Evolutionary conservation across 2,888 invertebrate species (phyloP).

Genomic region (Apodemia mormo): DNA sequence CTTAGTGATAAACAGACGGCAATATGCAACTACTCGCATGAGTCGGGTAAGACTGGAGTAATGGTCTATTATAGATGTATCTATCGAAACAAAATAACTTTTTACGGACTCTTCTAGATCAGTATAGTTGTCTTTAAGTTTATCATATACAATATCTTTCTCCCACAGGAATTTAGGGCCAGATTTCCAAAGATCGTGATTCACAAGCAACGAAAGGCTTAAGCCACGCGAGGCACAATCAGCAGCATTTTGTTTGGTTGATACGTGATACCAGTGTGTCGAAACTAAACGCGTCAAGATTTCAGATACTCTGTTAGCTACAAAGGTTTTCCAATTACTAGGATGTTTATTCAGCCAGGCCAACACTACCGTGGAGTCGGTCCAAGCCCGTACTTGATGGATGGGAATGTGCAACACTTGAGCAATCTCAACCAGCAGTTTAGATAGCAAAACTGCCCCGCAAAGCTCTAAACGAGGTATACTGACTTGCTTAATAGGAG

Average conservation of each 20-base stretch:
- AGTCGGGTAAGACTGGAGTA: not conserved
- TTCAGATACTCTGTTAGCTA: too few relatives aligned
- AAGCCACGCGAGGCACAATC: not conserved
- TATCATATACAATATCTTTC: not conserved
- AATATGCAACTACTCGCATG: not conserved
- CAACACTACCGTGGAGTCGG: not conserved
- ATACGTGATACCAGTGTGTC: too few relatives aligned
- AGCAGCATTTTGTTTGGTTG: not conserved
- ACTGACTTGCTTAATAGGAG: constrained; percentile 26
- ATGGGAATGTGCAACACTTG: too few relatives aligned
- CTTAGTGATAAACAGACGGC: not conserved
- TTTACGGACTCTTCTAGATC: not conserved
- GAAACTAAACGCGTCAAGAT: too few relatives aligned
- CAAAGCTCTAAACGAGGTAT: constrained; percentile 37
- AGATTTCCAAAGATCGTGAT: not conserved
- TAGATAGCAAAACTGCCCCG: constrained; percentile 33
- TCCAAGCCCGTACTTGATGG: too few relatives aligned
- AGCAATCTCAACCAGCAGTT: constrained; percentile 22
- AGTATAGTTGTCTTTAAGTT: not conserved
- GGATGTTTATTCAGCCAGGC: constrained; percentile 26
- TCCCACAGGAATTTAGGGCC: not conserved
- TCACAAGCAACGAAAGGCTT: not conserved
- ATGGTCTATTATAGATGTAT: not conserved
- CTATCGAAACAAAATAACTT: not conserved
- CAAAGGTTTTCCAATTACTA: not conserved